Base-by-base conservation (phyloP, 1,140 invertebrate genomes). In the Hydropsyche tenuis region DNA sequence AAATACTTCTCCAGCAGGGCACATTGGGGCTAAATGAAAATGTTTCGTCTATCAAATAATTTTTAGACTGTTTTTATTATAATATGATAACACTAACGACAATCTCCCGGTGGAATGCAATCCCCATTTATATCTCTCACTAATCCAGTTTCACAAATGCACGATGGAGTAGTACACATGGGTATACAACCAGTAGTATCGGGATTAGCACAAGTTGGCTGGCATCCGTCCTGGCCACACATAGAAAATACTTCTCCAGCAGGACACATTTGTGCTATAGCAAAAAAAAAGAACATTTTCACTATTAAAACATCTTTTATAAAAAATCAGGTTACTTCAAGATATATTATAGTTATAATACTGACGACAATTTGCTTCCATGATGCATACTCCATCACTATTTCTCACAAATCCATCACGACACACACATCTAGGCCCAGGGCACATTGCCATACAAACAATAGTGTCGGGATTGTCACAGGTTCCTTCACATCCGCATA, bases 381-480 rank as follows among this genome's bases (percentile, higher is more conserved):
- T 2, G 4, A 63, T 27, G 60, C 60, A 63, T 7, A 11, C 5
- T 63, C 60, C 60, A 63, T 1, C n/a, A 3, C 7, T 1, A 27
- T 25, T 27, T 27, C 60, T 27, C 11, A 63, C 20, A 27, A 14
- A 63, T 14, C 30, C 60, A 23, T 22, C 20, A 1, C 11, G 3
- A 27, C 60, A 63, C 11, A 63, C 23, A 27, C 60, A 63, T 5
- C 16, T 71, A 48, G 14, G 4, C 7, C 46, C 37, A 37, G 68
- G 62, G 53, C 75, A 76, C 5, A 5, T 22, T 42, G 27, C 11
- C 7, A 25, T 65, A 22, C 63, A 65, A 42, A 4, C 18, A 22
- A 6, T 11, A 12, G 0, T 12, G 7, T 37, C 22, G 11, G 23
- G 56, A 23, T 25, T 25, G 4, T 25, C 11, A 14, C 56, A 60